These are phyloP conservation scores for Trematomus bernacchii DNA, from an alignment of 2,797 vertebrate species.

Conservation along the genomic window DNA sequence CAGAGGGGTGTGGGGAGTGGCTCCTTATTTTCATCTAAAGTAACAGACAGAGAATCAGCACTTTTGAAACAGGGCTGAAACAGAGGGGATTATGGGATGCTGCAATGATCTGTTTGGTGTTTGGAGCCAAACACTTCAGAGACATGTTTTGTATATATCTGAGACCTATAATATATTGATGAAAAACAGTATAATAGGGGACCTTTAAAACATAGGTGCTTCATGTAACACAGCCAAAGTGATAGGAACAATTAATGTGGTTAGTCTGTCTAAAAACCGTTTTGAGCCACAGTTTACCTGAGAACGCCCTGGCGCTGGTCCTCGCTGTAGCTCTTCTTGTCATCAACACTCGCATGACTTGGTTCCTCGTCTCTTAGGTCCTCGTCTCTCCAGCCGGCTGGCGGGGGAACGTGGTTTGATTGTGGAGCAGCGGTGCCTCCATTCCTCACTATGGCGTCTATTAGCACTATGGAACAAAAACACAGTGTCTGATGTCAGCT, in stretches of 20 bases:
- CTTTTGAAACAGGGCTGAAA: too few species aligned
- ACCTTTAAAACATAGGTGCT: too few species aligned
- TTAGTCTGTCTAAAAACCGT: background rate
- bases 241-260: background rate
- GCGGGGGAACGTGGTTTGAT: conserved; percentile 78
- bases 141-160: too few species aligned
- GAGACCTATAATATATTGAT: too few species aligned
- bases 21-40: too few species aligned
- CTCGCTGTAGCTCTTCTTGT: conserved; percentile 90
- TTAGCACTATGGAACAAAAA: conserved; percentile 84
- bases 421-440: conserved; percentile 79
- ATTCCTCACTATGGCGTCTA: conserved; percentile 90
- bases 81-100: too few species aligned
- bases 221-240: background rate
- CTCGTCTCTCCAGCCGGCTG: conserved; percentile 85
- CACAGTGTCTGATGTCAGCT: conserved; percentile 15
- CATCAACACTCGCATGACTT: conserved; percentile 65
- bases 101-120: too few species aligned
- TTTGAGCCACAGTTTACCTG: conserved; percentile 81
- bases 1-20: too few species aligned
- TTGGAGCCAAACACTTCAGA: too few species aligned
- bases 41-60: too few species aligned
- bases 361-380: conserved; percentile 67
- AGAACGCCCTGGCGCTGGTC: conserved; percentile 93
- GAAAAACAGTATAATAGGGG: too few species aligned